Conservation (phyloP, 2,888 invertebrate species). For the Falcaria lacertinaria region DNA sequence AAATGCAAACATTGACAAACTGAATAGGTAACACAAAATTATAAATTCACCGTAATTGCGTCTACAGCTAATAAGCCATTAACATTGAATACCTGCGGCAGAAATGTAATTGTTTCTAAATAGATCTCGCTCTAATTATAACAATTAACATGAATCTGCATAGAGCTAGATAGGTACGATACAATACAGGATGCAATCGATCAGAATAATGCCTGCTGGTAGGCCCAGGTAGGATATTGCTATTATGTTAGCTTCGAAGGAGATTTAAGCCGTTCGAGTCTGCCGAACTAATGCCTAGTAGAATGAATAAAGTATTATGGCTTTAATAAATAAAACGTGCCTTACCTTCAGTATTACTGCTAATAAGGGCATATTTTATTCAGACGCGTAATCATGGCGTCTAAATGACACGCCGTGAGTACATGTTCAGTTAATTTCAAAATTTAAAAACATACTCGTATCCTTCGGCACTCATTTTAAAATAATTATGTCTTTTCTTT, state of each 20-base stretch:
- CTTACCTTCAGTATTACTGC: not conserved
- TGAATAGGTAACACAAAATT: too few species aligned
- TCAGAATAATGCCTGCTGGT: conserved; percentile 56
- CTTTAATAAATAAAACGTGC: conserved; percentile 1
- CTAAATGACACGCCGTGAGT: too few species aligned
- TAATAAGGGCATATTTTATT: too few species aligned
- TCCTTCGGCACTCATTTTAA: too few species aligned
- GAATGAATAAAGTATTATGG: not conserved
- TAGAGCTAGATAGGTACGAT: conserved; percentile 6
- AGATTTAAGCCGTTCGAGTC: conserved; percentile 27
- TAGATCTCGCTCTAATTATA: conserved; percentile 21
- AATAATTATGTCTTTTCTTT: too few species aligned
- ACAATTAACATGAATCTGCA: conserved; percentile 16
- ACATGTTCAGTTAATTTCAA: too few species aligned
- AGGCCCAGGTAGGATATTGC: conserved; percentile 44
- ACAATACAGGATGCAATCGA: conserved; percentile 56
- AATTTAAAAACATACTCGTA: too few species aligned
- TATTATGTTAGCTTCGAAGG: conserved; percentile 26
- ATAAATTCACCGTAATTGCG: too few species aligned
- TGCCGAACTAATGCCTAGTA: not conserved
- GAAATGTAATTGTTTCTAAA: conserved; percentile 23
- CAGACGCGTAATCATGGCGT: too few species aligned
- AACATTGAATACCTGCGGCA: not conserved
- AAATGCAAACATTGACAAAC: too few species aligned
- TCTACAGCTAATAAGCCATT: too few species aligned